Percentiles rank a stretch among this genome's conserved stretches.
Conservation (phyloP, 2,888 invertebrate species). For the Pristionchus arcanus region DNA sequence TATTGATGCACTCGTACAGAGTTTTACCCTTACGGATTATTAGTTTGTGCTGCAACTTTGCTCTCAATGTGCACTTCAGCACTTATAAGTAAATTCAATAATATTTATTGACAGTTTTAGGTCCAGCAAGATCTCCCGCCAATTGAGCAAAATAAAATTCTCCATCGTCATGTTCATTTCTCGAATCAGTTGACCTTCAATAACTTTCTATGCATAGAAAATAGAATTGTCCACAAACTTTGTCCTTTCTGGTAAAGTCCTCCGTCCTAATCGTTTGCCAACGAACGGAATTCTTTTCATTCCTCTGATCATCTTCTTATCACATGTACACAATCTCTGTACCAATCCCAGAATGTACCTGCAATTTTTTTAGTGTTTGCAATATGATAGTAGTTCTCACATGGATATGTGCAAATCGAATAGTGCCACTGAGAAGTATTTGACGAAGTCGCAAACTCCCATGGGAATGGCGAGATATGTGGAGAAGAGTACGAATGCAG, state of each 20-base stretch:
- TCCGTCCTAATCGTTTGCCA: not conserved
- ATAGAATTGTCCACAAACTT: not conserved
- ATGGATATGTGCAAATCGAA: not conserved
- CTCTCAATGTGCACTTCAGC: not conserved
- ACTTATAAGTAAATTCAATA: not conserved
- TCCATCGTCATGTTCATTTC: not conserved
- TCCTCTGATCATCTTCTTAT: not conserved
- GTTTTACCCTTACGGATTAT: not conserved
- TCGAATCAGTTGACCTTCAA: not conserved
- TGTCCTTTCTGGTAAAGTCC: not conserved
- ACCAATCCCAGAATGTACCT: not conserved
- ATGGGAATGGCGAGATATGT: not conserved
- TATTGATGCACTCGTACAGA: not conserved
- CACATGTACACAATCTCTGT: not conserved
- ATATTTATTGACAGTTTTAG: not conserved
- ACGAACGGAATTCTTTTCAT: not conserved
- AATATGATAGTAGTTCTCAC: not conserved
- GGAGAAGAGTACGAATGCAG: slow-evolving; percentile 1
- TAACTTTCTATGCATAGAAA: not conserved
- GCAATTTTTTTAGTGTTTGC: not conserved
- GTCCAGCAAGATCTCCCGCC: not conserved
- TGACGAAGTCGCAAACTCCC: not conserved
- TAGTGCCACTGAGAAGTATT: slow-evolving; percentile 5
- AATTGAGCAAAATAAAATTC: slow-evolving; percentile 10
- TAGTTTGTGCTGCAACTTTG: not conserved